Base-by-base conservation (phyloP, 2,113 vertebrate genomes). In the Himantopus leucocephalus region DNA sequence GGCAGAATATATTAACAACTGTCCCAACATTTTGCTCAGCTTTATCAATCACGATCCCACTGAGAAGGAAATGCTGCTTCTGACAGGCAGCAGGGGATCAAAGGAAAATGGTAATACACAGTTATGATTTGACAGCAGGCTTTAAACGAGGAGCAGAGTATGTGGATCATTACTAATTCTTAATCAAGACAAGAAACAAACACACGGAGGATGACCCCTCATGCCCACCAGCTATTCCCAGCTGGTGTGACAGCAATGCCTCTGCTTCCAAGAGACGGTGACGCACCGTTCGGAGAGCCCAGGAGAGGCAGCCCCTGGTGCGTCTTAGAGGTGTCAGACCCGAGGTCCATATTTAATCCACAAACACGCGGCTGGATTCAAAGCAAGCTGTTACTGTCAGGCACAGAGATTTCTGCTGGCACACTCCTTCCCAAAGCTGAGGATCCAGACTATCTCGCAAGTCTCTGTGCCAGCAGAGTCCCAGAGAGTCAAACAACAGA, bases 321-420 rank as follows among this genome's bases (percentile, higher is more conserved):
- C 2, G 2, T 21, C 63, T 43, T 12, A 43, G 73, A 50, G 84
- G 74, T 78, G 84, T 60, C 3, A 80, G 91, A 67, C 63, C 78
- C 58, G 2, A 56, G 88, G 88, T 26, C 88, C 53, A 1, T 85
- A n/a, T 89, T 85, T 39, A 76, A 77, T 10, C 80, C 80, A 85
- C 88, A 85, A n/a, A 58, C 47, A 53, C 10, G 66, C 19, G 83
- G 84, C 78, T 52, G 84, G 62, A 8, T 20, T 30, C 5, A 16
- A 47, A 50, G 83, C 88, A 81, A 85, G 88, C 92, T 92, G 94
- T 62, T 59, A 4, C 88, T 85, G 88, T 63, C 88, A 81, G 80
- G 59, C 85, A 23, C 37, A 9, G 87, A 52, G 81, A 83, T 8
- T 21, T 32, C 74, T 85, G 83, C 80, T 85, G 88, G 94, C 94